A percentile compares a stretch with the other conserved stretches of the same genome.
phyloP scores from a whole-genome alignment of 1,140 invertebrate genomes.

The Bombus pyrosoma region DNA sequence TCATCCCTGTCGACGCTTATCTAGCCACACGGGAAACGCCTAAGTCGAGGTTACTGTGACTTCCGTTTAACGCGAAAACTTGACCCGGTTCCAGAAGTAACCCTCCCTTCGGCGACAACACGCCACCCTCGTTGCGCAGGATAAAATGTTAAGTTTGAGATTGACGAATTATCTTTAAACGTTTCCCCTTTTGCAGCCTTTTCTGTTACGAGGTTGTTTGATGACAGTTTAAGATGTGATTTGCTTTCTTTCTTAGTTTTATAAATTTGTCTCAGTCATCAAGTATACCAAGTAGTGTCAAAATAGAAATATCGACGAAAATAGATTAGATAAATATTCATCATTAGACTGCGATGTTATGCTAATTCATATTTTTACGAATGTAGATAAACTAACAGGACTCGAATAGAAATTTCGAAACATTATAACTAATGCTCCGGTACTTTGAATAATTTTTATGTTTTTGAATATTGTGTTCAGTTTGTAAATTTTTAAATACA shows the following conservation, averaged over 20 bases:
- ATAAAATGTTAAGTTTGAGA: not conserved
- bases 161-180: constrained; percentile 32
- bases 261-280: too few species aligned
- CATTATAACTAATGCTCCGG: too few species aligned
- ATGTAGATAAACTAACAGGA: not conserved
- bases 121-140: not conserved
- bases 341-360: not conserved
- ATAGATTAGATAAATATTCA: too few species aligned
- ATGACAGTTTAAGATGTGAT: too few species aligned
- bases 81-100: not conserved
- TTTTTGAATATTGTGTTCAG: too few species aligned
- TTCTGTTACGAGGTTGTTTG: too few species aligned
- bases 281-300: too few species aligned
- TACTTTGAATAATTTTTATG: too few species aligned
- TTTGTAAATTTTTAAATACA: not conserved
- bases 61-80: constrained; percentile 59
- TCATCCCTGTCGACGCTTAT: constrained; percentile 55
- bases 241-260: too few species aligned
- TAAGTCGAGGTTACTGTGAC: constrained; percentile 56
- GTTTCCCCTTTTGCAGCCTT: not conserved
- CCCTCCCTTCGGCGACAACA: not conserved
- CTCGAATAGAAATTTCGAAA: not conserved
- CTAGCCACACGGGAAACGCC: constrained; percentile 48
- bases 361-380: not conserved
- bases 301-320: too few species aligned